These are phyloP conservation scores for Camelus bactrianus DNA, from an alignment of 2,113 vertebrate genomes.

Conservation along the genomic window DNA sequence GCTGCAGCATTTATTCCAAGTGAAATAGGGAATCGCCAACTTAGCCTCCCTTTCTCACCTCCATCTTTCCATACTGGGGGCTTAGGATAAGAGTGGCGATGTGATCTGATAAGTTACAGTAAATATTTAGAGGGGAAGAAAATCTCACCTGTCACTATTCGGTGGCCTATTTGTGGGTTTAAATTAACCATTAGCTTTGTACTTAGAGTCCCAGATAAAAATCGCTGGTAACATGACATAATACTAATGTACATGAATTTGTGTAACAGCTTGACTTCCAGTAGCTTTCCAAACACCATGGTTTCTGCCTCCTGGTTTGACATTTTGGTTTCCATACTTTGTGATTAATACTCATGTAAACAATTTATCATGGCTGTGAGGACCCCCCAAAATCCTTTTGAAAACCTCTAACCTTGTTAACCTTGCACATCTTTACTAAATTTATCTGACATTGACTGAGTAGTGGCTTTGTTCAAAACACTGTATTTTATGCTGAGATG, in stretches of 20 bases:
- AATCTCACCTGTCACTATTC: background rate
- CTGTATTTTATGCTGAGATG: background rate
- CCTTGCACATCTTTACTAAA: background rate
- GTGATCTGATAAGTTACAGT: background rate
- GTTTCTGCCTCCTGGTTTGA: background rate
- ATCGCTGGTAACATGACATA: background rate
- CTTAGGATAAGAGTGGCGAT: background rate
- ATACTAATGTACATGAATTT: background rate
- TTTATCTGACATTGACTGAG: background rate
- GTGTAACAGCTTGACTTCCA: background rate
- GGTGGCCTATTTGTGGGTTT: background rate
- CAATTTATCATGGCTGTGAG: background rate
- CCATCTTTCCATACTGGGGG: background rate
- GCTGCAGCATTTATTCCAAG: background rate
- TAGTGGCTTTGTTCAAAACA: background rate
- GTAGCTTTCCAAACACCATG: background rate
- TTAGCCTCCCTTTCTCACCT: background rate
- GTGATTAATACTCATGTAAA: background rate
- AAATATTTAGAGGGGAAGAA: conserved; percentile 20
- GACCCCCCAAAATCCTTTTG: background rate
- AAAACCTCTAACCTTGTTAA: background rate
- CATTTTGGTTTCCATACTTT: background rate
- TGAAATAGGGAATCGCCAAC: background rate
- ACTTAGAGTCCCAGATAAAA: background rate
- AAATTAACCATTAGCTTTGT: background rate